Base-by-base conservation (phyloP, 2,888 invertebrate species). In the Drosophila parthenogenetica region DNA sequence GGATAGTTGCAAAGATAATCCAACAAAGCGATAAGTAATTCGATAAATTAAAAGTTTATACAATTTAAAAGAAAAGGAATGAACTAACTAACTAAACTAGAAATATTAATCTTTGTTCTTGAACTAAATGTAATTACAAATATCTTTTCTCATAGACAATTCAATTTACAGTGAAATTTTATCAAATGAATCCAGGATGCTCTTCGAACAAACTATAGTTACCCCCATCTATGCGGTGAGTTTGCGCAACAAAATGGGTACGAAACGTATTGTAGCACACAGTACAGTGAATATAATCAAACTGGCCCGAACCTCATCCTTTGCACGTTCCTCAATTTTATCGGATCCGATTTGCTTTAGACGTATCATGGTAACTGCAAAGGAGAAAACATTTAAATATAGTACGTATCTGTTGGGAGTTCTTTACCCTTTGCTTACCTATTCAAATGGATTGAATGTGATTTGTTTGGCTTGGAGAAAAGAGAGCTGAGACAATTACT, bases 221-320 rank as follows among this genome's bases (percentile, higher is more conserved):
- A 32, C 22, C 22, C 3, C 32, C 59, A 16, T 39, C 58, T 60
- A 71, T 0, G 43, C 51, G 2, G 42, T 17, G n/a, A 73, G 11
- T 19, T 66, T 69, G 22, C 70, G 62, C n/a, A 80, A 0, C 11
- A 84, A 11, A 13, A 68, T 35, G 1, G 87, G 75, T 5, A 48
- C 40, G 13, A 84, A 11, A 7, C 89, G 59, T 14, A 83, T 74
- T 3, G 72, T 39, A 0, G 69, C 69, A 48, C 85, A 84, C 19
- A 87, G 35, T 5, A 70, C 32, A 4, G 50, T 67, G 5, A 89
- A 83, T 0, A 84, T 40, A 3, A 87, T 51, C 4, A 89, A 39
- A 45, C 42, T 84, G 32, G 67, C 74, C 0, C 59, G 69, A 8
- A 77, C 72, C 42, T 89, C 85, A 4, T 65, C 57, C 57, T 70